Evolutionary conservation across 1,140 invertebrate genomes (phyloP).

Genomic region (Trachymyrmex septentrionalis): DNA sequence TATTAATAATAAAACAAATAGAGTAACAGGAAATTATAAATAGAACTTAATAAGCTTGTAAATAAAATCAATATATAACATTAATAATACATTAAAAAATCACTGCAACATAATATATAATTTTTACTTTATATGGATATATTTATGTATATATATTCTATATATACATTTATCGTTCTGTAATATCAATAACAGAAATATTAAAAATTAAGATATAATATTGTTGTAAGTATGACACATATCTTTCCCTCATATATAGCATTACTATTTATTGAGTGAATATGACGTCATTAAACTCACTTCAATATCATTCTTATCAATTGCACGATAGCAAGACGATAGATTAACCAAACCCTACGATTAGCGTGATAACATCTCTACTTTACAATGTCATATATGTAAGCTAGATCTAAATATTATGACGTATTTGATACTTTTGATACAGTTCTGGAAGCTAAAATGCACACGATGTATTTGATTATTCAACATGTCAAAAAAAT

Average conservation of each 20-base stretch:
- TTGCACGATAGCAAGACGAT: neutral
- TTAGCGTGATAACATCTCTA: neutral
- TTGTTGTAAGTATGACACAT: neutral
- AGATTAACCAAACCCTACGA: neutral
- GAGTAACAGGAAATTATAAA: neutral
- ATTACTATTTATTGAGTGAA: neutral
- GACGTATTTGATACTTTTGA: neutral
- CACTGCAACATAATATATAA: neutral
- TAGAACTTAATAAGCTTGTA: neutral
- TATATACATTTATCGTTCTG: neutral
- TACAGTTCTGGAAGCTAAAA: neutral
- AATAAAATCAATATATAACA: neutral
- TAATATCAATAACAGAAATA: neutral
- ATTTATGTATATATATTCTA: neutral
- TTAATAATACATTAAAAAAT: neutral
- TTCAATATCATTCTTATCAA: conserved; percentile 37
- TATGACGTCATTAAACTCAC: neutral
- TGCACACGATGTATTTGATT: conserved; percentile 7
- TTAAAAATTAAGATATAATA: neutral
- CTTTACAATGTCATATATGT: neutral
- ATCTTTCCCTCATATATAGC: neutral
- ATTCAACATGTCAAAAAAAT: conserved; percentile 11
- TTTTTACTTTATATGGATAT: neutral
- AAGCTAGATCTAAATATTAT: neutral
- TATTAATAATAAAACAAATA: neutral